A percentile compares a stretch with the other conserved stretches of the same genome.
Conservation (phyloP, 2,113 vertebrate species). For the Urocolius indicus region DNA sequence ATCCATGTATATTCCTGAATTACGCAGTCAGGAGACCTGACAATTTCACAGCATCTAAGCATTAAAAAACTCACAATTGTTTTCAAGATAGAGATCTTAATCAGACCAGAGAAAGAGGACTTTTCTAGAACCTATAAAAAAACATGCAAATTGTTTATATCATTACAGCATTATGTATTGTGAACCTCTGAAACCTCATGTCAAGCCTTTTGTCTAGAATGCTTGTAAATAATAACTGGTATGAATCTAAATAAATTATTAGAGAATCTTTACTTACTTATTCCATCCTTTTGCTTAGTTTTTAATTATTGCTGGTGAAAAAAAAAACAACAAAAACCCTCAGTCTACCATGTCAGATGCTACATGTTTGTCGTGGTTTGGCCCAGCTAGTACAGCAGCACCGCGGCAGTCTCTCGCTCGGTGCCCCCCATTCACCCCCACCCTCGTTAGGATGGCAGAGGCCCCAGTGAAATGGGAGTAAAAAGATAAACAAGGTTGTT, state of each 20-base stretch:
- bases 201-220: neutral
- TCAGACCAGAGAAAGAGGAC: neutral
- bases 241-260: neutral
- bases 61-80: slow-evolving; percentile 13
- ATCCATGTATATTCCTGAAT: neutral
- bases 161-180: accelerated
- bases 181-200: neutral
- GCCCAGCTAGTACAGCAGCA: no score
- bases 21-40: neutral
- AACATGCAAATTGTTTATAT: neutral
- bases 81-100: neutral
- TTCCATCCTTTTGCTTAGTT: slow-evolving; percentile 1
- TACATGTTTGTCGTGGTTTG: neutral
- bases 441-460: no score
- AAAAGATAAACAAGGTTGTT: no score
- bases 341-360: neutral
- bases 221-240: neutral
- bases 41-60: neutral
- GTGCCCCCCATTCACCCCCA: no score
- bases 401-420: no score
- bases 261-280: neutral
- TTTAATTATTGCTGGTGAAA: neutral
- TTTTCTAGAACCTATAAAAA: neutral
- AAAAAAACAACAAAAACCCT: neutral
- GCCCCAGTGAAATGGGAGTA: no score